A percentile compares a stretch with the other conserved stretches of the same genome.
Conservation (phyloP, 2,797 vertebrate genomes). For the Brachymystax lenok region DNA sequence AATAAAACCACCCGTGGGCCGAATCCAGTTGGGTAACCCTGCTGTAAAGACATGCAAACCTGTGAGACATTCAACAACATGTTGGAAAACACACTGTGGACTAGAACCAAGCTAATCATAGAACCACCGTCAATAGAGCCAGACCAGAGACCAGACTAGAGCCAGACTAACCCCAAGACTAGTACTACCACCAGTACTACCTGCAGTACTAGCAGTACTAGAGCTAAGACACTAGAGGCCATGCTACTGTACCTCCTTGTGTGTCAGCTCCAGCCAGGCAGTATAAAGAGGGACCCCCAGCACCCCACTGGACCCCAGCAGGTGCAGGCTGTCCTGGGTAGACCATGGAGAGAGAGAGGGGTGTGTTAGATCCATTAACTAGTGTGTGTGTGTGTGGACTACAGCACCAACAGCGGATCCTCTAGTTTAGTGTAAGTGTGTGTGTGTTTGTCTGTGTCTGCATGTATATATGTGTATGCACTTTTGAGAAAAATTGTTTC, state of each 20-base stretch:
- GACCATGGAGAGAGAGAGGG: constrained; percentile 73
- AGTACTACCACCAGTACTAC: too few relatives aligned
- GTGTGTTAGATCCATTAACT: constrained; percentile 50
- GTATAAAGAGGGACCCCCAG: constrained; percentile 79
- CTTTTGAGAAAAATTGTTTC: background rate
- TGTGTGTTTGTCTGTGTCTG: too few relatives aligned
- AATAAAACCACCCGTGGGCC: too few relatives aligned
- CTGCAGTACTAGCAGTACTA: constrained; percentile 24
- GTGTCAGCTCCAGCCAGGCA: constrained; percentile 83
- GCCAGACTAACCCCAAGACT: constrained; percentile 5
- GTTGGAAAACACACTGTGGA: background rate
- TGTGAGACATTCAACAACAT: background rate
- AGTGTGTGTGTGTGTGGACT: too few relatives aligned
- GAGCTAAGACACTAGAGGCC: constrained; percentile 56
- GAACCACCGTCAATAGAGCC: background rate
- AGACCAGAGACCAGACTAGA: constrained; percentile 3
- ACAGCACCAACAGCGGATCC: too few relatives aligned
- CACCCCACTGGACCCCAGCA: constrained; percentile 81
- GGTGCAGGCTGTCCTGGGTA: constrained; percentile 82
- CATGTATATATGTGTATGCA: too few relatives aligned
- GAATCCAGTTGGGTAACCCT: too few relatives aligned
- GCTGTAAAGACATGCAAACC: background rate
- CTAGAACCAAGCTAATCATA: background rate
- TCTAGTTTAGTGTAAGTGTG: too few relatives aligned
- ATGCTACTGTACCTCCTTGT: constrained; percentile 78